Base-by-base conservation (phyloP, 1,140 invertebrate genomes). In the Tenebrio molitor region DNA sequence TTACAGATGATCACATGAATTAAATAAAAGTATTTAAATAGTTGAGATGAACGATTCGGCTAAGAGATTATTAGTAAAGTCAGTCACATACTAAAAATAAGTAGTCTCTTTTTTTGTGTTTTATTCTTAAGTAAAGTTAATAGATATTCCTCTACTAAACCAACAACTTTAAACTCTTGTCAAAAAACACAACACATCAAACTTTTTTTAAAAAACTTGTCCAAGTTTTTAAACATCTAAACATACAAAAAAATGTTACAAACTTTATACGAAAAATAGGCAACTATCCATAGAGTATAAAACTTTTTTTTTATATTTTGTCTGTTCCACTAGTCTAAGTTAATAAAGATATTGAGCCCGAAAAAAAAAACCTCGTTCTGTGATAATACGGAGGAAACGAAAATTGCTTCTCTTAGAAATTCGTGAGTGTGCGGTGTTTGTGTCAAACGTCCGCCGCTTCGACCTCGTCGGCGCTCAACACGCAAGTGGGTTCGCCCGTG, bases 401-500 rank as follows among this genome's bases (percentile, higher is more conserved):
- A 58, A 58, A 58, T 58, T 58, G 50, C 50, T 58, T 58, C 23
- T 29, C 6, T 65, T 63, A 34, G 17, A 39, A 39, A 21, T 3
- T 50, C 5, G 19, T 39, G 39, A 39, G 15, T 39, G 12, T 12
- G 8, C 33, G 58, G 33, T n/a, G 8, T 41, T 65, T 65, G 19
- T 39, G 72, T 79, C 78, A 79, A 72, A 79, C 74, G 58, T 80
- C 77, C 10, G 58, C 70, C 10, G 65, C 21, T 42, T 78, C 78
- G 15, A 74, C 41, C 10, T 75, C 70, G 16, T 80, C 77, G 10
- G 73, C 76, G 34, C 76, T 75, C n/a, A 76, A 34, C 4, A 78
- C 65, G 6, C 50, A 69, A 58, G 44, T 75, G 23, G 77, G 76
- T 34, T 76, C 76, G 64, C 75, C 77, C 14, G 74, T 76, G 67